Percentiles rank a stretch among this genome's conserved stretches.
These are phyloP conservation scores for Nomada fabriciana DNA, from an alignment of 2,888 invertebrate genomes.

Conservation along the genomic window DNA sequence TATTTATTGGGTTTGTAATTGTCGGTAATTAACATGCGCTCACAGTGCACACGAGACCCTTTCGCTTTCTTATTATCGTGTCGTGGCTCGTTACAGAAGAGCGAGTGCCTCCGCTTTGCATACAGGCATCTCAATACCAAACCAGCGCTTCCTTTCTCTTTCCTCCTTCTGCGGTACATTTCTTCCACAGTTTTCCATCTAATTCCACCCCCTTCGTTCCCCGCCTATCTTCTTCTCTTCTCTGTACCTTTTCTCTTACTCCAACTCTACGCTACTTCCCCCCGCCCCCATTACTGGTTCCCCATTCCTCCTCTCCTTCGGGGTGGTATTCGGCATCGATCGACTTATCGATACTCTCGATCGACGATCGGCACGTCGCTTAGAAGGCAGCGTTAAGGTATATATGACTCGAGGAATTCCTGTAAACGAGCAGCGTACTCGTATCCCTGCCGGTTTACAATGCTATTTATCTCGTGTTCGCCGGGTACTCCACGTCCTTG, in stretches of 20 bases:
- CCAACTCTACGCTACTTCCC: background rate
- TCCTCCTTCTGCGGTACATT: background rate
- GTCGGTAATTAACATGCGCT: slow-evolving; percentile 80
- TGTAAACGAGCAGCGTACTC: slow-evolving; percentile 58
- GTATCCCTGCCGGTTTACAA: slow-evolving; percentile 48
- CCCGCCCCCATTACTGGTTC: background rate
- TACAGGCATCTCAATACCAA: slow-evolving; percentile 74
- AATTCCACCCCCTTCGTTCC: slow-evolving; percentile 22
- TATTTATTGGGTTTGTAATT: slow-evolving; percentile 80
- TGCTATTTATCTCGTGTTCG: slow-evolving; percentile 60
- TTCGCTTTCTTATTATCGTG: slow-evolving; percentile 76
- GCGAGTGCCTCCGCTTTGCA: slow-evolving; percentile 75
- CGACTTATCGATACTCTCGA: slow-evolving; percentile 63
- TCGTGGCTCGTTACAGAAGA: slow-evolving; percentile 75
- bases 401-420: slow-evolving; percentile 63
- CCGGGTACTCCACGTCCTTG: slow-evolving; percentile 29
- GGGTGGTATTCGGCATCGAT: slow-evolving; percentile 63
- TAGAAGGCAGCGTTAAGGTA: slow-evolving; percentile 51
- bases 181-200: slow-evolving; percentile 31
- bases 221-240: background rate
- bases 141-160: slow-evolving; percentile 49
- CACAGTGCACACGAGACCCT: slow-evolving; percentile 67
- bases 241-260: background rate
- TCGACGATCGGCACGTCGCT: slow-evolving; percentile 60
- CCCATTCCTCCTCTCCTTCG: slow-evolving; percentile 19